These are phyloP conservation scores for Cynopterus brachyotis DNA, from an alignment of 2,113 vertebrate species.

Conservation along the genomic window DNA sequence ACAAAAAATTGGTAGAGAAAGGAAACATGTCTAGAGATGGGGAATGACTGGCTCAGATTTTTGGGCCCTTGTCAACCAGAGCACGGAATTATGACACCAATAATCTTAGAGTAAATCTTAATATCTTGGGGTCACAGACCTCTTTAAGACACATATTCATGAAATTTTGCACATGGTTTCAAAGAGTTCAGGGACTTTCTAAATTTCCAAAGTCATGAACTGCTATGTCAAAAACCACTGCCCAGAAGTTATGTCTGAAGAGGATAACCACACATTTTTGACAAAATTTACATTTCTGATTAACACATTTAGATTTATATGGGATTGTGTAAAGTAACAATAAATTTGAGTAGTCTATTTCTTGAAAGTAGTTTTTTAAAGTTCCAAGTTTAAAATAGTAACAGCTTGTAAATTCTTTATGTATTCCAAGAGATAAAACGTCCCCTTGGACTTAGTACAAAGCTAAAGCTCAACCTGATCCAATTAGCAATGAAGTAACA, in stretches of 20 bases:
- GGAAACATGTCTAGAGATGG: neutral
- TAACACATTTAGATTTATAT: neutral
- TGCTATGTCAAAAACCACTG: rapidly evolving
- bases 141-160: neutral
- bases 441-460: neutral
- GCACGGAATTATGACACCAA: neutral
- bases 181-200: neutral
- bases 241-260: neutral
- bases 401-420: neutral
- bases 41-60: too few relatives aligned
- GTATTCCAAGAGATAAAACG: neutral
- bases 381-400: neutral
- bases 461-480: neutral
- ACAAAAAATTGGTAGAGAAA: neutral
- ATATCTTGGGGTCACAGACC: neutral
- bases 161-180: neutral
- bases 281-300: neutral
- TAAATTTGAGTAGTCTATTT: neutral
- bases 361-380: neutral
- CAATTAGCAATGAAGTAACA: neutral
- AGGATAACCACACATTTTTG: neutral
- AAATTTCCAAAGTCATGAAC: neutral
- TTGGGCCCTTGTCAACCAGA: neutral
- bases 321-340: neutral
- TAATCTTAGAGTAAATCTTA: neutral